Evolutionary conservation across 2,797 vertebrate genomes (phyloP), one percentile per base, ranked within the genome.

Genomic region (Propithecus perrieri): DNA sequence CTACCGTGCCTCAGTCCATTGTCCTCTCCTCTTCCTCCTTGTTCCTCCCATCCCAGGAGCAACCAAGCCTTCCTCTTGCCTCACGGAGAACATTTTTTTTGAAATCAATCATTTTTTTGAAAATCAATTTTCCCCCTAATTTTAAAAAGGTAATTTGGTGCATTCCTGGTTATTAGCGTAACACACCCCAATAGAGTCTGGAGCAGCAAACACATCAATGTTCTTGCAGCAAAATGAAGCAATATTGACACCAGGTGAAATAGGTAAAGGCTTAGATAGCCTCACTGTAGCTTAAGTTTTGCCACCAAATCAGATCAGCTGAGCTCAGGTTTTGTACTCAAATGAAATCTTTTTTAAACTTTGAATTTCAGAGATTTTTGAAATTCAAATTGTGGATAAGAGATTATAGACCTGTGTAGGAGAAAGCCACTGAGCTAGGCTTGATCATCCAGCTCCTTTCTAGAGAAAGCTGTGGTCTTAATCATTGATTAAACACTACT

Each of bases 401-500:
- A 26, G 48, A 38, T 43, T 35, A 11, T 57, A 80, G 65, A 53
- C 48, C 69, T 63, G 6, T 30, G 12, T 50, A 76, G 57, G 59
- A 94, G 76, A 94, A 96, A 78, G n/a, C 24, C 79, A 53, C 11
- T 55, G n/a, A 79, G 55, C 59, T 75, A n/a, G 38, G 13, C 38
- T 93, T 91, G 69, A 33, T 50, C 61, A 72, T 94, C 43, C 65
- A 48, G 55, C 63, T 89, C 41, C 33, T 61, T 55, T 61, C 88
- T 48, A 89, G 90, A 92, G 92, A 91, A 78, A 72, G 1, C 0
- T 98, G 85, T 43, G 98, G 92, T n/a, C 46, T 96, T 83, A 98
- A 91, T 98, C 98, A 20, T 46, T 98, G 85, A 99, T 97, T 84
- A 98, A 98, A 99, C 98, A 99, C 74, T 98, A 97, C 12, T 97